Evolutionary conservation across 2,797 vertebrate species (phyloP).

Genomic region (Champsocephalus esox): DNA sequence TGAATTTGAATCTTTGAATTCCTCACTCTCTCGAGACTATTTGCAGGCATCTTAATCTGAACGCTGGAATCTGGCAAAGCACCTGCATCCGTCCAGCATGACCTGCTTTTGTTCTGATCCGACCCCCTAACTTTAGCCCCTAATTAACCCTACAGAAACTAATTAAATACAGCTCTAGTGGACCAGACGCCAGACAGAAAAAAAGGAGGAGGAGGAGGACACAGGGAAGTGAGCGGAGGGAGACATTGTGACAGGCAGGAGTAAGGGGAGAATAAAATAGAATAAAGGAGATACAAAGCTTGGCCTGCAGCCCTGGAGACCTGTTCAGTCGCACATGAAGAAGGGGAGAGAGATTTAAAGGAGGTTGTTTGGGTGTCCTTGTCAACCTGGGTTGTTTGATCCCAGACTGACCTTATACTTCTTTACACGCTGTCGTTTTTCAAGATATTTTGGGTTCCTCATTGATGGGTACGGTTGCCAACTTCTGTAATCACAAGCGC

Average conservation of each 20-base stretch:
- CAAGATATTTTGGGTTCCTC: slow-evolving; percentile 62
- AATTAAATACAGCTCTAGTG: slow-evolving; percentile 85
- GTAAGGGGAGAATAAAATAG: slow-evolving; percentile 8
- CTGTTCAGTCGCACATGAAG: slow-evolving; percentile 33
- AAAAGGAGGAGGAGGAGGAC: slow-evolving; percentile 30
- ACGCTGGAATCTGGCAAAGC: slow-evolving; percentile 84
- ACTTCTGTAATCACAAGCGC: slow-evolving; percentile 76
- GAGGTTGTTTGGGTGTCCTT: slow-evolving; percentile 21
- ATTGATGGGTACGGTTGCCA: slow-evolving; percentile 63
- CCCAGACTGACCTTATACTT: slow-evolving; percentile 49
- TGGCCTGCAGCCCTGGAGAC: slow-evolving; percentile 55
- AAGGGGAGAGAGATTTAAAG: slow-evolving; percentile 21
- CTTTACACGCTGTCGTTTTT: slow-evolving; percentile 46
- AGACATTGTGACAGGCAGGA: slow-evolving; percentile 60
- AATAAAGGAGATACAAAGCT: slow-evolving; percentile 41
- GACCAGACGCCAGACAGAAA: slow-evolving; percentile 74
- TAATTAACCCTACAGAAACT: slow-evolving; percentile 88
- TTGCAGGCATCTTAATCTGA: slow-evolving; percentile 80
- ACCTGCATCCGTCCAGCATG: slow-evolving; percentile 82
- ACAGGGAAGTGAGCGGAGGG: slow-evolving; percentile 45
- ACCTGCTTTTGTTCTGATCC: slow-evolving; percentile 81
- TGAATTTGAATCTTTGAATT: no score
- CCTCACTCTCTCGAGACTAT: slow-evolving; percentile 57
- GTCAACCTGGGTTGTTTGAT: slow-evolving; percentile 32
- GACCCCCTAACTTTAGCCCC: slow-evolving; percentile 84